These are phyloP conservation scores for Ips typographus DNA, from an alignment of 1,140 invertebrate genomes.

Conservation along the genomic window DNA sequence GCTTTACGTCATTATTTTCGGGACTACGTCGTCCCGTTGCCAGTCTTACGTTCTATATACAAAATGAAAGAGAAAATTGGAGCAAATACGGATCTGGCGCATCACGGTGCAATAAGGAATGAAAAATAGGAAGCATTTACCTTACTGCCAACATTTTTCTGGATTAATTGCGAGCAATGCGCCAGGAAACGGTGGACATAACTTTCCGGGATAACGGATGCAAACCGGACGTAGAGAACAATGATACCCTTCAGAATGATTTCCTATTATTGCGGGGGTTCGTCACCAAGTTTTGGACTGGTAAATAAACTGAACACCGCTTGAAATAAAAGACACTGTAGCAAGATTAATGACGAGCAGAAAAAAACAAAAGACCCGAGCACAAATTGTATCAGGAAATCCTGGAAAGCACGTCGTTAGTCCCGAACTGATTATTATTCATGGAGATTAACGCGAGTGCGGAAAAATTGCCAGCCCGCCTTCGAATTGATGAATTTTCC, in stretches of 20 bases:
- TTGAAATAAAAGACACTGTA: background rate
- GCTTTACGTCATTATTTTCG: slow-evolving; percentile 10
- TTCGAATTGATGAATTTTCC: no score
- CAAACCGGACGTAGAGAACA: no score
- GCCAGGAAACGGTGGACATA: background rate
- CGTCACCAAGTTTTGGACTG: no score
- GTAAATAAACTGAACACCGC: no score
- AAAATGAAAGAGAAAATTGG: no score
- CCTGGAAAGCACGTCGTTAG: background rate
- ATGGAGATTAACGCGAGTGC: background rate
- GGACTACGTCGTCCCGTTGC: slow-evolving; percentile 3
- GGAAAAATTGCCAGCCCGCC: no score
- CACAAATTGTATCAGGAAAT: slow-evolving; percentile 1
- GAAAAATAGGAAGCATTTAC: background rate
- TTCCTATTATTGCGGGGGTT: no score
- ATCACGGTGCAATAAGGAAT: background rate
- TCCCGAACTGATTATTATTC: slow-evolving; percentile 2
- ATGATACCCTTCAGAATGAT: no score
- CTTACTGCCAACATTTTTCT: background rate
- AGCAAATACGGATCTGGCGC: background rate
- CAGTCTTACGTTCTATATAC: background rate
- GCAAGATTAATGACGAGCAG: background rate
- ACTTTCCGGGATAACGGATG: background rate
- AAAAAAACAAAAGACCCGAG: background rate
- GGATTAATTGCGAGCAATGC: background rate